Percentiles rank a stretch among this genome's conserved stretches.
Evolutionary conservation across 2,113 vertebrate species (phyloP).

Genomic region (Alces alces): DNA sequence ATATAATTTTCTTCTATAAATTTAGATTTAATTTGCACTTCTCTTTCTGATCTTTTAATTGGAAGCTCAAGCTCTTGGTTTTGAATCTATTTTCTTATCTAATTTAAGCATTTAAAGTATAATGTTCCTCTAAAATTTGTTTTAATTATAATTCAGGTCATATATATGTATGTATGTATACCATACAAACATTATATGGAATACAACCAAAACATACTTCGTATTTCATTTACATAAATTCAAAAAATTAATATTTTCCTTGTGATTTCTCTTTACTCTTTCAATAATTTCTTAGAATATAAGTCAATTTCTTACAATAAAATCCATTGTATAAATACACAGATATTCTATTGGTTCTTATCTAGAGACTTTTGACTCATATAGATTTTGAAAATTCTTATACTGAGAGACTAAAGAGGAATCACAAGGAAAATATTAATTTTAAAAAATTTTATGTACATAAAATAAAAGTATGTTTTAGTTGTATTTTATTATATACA

Average conservation of each 20-base stretch:
- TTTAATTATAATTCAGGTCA: neutral
- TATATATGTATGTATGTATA: neutral
- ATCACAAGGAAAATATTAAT: neutral
- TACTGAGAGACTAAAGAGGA: neutral
- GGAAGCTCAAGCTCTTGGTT: neutral
- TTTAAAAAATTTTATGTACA: neutral
- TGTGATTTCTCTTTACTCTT: neutral
- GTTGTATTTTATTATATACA: neutral
- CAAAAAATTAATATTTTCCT: neutral
- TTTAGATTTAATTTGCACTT: neutral
- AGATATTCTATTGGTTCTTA: neutral
- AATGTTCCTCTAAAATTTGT: neutral
- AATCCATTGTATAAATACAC: neutral
- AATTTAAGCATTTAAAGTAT: neutral
- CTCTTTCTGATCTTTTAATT: neutral
- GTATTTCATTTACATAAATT: neutral
- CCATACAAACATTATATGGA: neutral
- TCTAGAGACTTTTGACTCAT: neutral
- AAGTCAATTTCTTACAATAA: neutral
- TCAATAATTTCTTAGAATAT: neutral
- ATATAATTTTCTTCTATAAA: neutral
- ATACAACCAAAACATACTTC: neutral
- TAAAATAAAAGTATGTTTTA: neutral
- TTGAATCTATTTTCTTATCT: neutral
- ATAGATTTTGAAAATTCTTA: neutral